These are phyloP conservation scores for Zygaena filipendulae DNA, from an alignment of 2,888 invertebrate species.

Conservation along the genomic window DNA sequence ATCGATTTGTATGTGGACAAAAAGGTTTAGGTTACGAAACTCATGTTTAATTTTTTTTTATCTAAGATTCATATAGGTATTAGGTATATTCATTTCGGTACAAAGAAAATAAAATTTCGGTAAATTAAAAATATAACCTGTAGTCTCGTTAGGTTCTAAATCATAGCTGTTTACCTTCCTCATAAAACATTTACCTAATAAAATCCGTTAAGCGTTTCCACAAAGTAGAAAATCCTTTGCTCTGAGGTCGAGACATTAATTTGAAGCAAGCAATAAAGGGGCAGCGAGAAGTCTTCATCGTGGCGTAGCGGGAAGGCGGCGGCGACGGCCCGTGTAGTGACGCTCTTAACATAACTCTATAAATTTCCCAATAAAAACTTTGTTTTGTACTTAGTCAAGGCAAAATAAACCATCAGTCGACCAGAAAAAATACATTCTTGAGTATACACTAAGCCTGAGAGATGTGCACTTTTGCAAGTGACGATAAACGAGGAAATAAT, in stretches of 20 bases:
- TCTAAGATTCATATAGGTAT: too few relatives aligned
- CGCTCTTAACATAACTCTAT: constrained; percentile 51
- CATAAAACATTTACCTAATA: constrained; percentile 49
- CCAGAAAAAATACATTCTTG: constrained; percentile 29
- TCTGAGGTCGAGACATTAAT: constrained; percentile 61
- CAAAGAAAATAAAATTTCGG: too few relatives aligned
- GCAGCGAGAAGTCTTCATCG: constrained; percentile 51
- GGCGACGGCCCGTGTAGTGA: constrained; percentile 27
- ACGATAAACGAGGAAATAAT: constrained; percentile 54
- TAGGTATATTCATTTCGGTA: too few relatives aligned
- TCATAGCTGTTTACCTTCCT: constrained; percentile 27
- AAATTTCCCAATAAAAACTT: constrained; percentile 57
- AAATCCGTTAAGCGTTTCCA: constrained; percentile 51
- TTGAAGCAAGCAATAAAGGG: constrained; percentile 64
- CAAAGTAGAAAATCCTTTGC: constrained; percentile 53
- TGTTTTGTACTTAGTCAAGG: constrained; percentile 22
- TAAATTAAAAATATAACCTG: too few relatives aligned
- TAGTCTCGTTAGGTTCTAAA: too few relatives aligned
- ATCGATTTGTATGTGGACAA: too few relatives aligned
- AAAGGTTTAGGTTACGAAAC: too few relatives aligned
- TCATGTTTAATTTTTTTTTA: too few relatives aligned
- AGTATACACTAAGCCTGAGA: constrained; percentile 23
- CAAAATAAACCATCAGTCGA: constrained; percentile 38
- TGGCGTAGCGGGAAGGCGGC: constrained; percentile 19
- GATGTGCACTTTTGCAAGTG: constrained; percentile 47